A percentile compares a stretch with the other conserved stretches of the same genome.
Conservation (phyloP, 2,797 vertebrate species). For the Dipus sagitta region DNA sequence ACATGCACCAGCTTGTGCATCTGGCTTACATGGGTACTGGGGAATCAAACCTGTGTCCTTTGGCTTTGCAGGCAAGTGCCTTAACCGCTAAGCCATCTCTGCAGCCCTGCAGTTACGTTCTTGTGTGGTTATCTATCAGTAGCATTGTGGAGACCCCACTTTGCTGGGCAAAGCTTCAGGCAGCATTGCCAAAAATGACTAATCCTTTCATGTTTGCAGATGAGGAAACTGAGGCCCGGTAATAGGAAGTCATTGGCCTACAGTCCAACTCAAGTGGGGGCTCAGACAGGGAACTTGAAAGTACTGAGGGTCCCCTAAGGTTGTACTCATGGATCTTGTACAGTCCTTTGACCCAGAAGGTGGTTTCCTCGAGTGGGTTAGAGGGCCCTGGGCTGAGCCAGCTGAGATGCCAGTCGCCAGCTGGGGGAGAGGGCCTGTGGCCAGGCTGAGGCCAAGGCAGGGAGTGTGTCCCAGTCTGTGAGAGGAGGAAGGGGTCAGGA, state of each 20-base stretch:
- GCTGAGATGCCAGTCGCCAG: neutral
- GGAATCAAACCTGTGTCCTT: no score
- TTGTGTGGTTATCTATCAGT: neutral
- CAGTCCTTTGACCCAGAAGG: conserved; percentile 68
- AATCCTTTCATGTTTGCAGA: neutral
- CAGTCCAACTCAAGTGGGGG: neutral
- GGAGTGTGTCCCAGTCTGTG: neutral
- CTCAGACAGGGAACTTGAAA: neutral
- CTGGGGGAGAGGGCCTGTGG: conserved; percentile 54
- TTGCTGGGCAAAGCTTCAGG: neutral
- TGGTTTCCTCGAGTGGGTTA: conserved; percentile 50
- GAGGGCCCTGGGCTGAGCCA: conserved; percentile 55
- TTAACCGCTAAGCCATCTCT: no score
- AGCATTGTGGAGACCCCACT: neutral
- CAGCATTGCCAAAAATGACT: neutral
- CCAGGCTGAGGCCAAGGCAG: neutral
- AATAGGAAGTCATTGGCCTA: neutral
- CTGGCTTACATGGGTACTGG: no score
- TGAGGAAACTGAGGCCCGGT: conserved; percentile 38
- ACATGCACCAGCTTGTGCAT: no score
- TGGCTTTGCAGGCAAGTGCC: no score
- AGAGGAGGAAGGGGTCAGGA: conserved; percentile 7
- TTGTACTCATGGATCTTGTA: neutral
- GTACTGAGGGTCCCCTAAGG: neutral
- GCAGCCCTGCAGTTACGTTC: neutral